Base-by-base conservation (phyloP, 2,797 vertebrate genomes). In the Synaphobranchus kaupii region DNA sequence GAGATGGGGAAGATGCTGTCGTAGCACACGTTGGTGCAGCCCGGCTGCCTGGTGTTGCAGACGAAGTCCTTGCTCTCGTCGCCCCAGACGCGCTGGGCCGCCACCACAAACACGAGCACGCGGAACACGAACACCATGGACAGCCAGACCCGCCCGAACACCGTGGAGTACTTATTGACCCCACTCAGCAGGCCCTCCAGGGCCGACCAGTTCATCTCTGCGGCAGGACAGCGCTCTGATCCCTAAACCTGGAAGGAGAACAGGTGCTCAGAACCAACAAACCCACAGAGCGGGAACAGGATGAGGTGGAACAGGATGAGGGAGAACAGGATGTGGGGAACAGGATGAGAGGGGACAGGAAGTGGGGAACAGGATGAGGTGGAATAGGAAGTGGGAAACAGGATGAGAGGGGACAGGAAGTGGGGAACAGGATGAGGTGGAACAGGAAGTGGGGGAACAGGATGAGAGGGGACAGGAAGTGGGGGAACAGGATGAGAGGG, bases 121-220 rank as follows among this genome's bases (percentile, higher is more conserved):
- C 98, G 97, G 93, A 99, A 99, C 88, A 99, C 94, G 83, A 99
- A 99, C 91, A 99, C 97, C 66, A 99, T 88, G 4, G 98, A 98
- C 80, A 99, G 96, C 98, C 98, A 99, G 76, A 99, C 94, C 66
- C 97, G 96, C n/a, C 98, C 97, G 0, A 99, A 99, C 2, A 96
- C 97, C 0, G 98, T 99, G 90, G 98, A 98, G 93, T 98, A 99
- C 44, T 97, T 96, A 90, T 99, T 99, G 88, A 98, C 97, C 25
- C 97, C 97, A 0, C 94, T 98, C 87, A 99, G 88, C 86, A 99
- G 95, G 44, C 87, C 93, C 94, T 99, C 95, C 0, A 99, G 94
- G 15, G 92, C 88, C 0, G 91, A 93, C 98, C 98, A 99, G 94
- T 99, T 99, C 98, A 99, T 99, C 86, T 20, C 92, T 91, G 91